phyloP scores from a whole-genome alignment of 2,888 invertebrate species.

The Xestia ashworthii region DNA sequence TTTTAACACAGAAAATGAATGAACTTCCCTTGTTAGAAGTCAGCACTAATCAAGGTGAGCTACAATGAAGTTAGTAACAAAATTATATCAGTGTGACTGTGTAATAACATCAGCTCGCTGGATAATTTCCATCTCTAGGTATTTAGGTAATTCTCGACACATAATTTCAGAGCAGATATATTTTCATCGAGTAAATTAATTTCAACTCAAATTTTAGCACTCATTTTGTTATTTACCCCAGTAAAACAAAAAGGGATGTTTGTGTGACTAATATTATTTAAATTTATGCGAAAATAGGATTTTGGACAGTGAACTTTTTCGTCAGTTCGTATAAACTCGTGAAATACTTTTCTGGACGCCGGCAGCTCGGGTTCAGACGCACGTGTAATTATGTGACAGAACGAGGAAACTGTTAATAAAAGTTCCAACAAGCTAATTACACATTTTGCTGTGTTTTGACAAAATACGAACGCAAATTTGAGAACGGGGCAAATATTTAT shows the following conservation, averaged over 20 bases:
- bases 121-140: slow-evolving; percentile 7
- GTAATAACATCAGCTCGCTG: slow-evolving; percentile 4
- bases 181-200: slow-evolving; percentile 36
- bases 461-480: slow-evolving; percentile 7
- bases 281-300: slow-evolving; percentile 65
- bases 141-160: slow-evolving; percentile 3
- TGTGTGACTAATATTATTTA: slow-evolving; percentile 60
- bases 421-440: slow-evolving; percentile 54
- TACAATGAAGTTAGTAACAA: background rate
- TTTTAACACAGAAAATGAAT: slow-evolving; percentile 15
- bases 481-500: background rate
- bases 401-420: slow-evolving; percentile 51
- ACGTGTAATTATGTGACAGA: slow-evolving; percentile 54
- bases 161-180: slow-evolving; percentile 18
- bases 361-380: slow-evolving; percentile 27
- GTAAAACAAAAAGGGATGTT: slow-evolving; percentile 56
- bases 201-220: slow-evolving; percentile 34
- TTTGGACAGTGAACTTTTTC: slow-evolving; percentile 59
- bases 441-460: slow-evolving; percentile 27
- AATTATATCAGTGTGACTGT: slow-evolving; percentile 2
- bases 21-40: background rate
- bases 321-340: slow-evolving; percentile 50
- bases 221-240: slow-evolving; percentile 38
- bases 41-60: background rate
- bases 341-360: slow-evolving; percentile 50